These are phyloP conservation scores for Hydractinia symbiolongicarpus DNA, from an alignment of 30 jellyfish, hydroid and myxozoan species.

Conservation along the genomic window DNA sequence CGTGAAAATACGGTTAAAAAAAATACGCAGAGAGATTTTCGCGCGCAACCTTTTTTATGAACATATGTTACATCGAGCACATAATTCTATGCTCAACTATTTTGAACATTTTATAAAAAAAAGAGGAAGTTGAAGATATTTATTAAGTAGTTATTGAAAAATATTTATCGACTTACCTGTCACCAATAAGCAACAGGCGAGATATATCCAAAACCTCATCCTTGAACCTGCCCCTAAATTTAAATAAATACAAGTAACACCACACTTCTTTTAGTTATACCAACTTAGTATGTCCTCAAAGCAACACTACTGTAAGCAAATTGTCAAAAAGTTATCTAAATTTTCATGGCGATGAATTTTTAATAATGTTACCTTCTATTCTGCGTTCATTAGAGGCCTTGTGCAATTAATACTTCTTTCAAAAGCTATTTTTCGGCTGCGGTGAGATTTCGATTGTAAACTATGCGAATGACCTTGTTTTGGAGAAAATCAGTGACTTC, in stretches of 20 bases:
- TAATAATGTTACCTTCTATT: neutral
- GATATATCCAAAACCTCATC: constrained; percentile 24
- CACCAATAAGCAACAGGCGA: constrained; percentile 37
- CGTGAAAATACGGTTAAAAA: constrained; percentile 31
- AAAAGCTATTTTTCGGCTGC: neutral
- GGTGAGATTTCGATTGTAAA: constrained; percentile 14
- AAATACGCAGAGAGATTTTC: neutral
- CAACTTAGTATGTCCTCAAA: neutral
- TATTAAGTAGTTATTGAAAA: neutral
- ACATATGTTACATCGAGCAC: neutral
- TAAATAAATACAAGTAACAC: neutral
- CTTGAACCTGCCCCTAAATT: constrained; percentile 15
- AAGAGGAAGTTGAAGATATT: neutral
- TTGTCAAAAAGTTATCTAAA: too few species aligned
- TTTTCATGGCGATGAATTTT: neutral
- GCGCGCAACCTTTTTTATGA: neutral
- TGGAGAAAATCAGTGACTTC: constrained; percentile 24
- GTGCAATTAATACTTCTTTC: constrained; percentile 1
- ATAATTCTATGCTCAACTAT: neutral
- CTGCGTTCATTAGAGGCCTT: constrained; percentile 6
- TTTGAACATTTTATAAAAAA: neutral
- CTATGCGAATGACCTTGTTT: constrained; percentile 18
- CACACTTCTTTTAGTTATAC: neutral
- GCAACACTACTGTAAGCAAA: neutral
- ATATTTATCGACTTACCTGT: constrained; percentile 18